Conservation (phyloP, 2,113 vertebrate genomes). For the Lepidothrix coronata region DNA sequence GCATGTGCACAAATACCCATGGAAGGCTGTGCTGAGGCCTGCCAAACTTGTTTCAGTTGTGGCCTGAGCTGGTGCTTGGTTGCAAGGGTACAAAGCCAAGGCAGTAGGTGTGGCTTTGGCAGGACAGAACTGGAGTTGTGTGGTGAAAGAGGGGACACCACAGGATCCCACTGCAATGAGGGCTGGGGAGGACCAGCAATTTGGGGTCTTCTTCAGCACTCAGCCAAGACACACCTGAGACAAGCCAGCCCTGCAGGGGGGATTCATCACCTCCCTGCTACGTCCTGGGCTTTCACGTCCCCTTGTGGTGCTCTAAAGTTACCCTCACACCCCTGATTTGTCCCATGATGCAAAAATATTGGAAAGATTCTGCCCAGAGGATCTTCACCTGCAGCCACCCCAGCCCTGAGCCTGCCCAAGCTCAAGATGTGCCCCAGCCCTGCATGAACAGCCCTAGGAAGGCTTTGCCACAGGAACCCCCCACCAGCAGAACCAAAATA, state of each 20-base stretch:
- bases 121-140: background rate
- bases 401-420: background rate
- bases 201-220: background rate
- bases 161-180: fast-evolving
- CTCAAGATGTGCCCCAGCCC: background rate
- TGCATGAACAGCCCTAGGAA: background rate
- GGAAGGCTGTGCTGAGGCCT: background rate
- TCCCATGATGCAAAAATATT: background rate
- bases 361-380: background rate
- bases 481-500: background rate
- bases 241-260: background rate
- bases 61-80: background rate
- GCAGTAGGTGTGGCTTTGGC: background rate
- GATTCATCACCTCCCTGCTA: background rate
- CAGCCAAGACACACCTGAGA: background rate
- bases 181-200: background rate
- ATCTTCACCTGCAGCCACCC: background rate
- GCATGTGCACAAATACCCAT: background rate
- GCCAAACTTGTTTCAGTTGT: background rate
- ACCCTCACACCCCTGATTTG: background rate
- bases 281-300: background rate
- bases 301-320: background rate
- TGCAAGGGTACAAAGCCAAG: background rate
- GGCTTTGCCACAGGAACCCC: background rate
- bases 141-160: background rate